Evolutionary conservation across 2,797 vertebrate genomes (phyloP).

Genomic region (Menidia menidia): DNA sequence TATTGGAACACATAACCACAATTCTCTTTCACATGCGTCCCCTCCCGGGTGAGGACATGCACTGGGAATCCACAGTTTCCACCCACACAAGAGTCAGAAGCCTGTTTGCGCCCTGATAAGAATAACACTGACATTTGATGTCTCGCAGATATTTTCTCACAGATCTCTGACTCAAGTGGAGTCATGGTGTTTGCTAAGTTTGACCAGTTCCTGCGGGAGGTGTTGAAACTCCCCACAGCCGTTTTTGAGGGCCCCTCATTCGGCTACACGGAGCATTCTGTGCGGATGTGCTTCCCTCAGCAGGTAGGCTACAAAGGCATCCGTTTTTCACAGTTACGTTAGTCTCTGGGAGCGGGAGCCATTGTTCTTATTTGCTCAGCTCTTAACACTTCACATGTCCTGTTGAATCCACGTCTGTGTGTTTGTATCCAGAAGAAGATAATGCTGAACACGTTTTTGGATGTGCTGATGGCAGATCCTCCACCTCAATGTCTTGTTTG

Average conservation of each 20-base stretch:
- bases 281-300: conserved; percentile 93
- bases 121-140: conserved; percentile 24
- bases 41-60: not conserved
- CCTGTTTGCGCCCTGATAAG: not conserved
- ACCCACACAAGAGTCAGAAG: conserved; percentile 43
- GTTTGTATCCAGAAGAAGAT: conserved; percentile 92
- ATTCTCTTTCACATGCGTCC: not conserved
- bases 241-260: conserved; percentile 98
- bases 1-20: conserved; percentile 36
- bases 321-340: accelerated
- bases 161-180: conserved; percentile 94
- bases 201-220: conserved; percentile 94
- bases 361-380: too few relatives aligned
- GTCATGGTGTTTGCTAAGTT: conserved; percentile 93
- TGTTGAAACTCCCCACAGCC: conserved; percentile 94
- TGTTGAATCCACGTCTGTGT: conserved; percentile 14
- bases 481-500: conserved; percentile 99
- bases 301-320: conserved; percentile 80
- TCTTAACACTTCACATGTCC: not conserved
- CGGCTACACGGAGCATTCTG: conserved; percentile 94
- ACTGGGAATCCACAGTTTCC: conserved; percentile 25
- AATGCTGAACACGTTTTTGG: conserved; percentile 94
- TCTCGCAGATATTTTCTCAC: conserved; percentile 93
- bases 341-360: not conserved
- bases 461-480: conserved; percentile 95